A percentile compares a stretch with the other conserved stretches of the same genome.
phyloP scores from a whole-genome alignment of 2,113 vertebrate genomes.

The Pelobates fuscus region DNA sequence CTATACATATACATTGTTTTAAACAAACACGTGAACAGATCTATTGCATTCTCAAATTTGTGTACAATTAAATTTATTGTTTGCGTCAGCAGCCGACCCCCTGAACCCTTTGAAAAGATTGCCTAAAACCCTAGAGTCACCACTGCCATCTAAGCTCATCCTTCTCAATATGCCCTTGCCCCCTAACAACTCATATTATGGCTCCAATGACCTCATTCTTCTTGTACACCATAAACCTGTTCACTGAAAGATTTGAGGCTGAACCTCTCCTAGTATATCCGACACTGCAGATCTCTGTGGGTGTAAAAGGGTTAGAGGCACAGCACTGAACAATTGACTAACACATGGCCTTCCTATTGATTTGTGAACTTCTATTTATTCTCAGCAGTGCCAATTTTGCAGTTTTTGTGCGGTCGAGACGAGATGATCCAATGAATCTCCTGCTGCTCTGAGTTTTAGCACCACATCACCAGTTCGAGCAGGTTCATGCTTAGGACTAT shows the following conservation, averaged over 20 bases:
- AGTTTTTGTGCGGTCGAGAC: constrained; percentile 14
- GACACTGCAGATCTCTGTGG: neutral
- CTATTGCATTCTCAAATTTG: no score
- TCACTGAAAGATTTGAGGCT: neutral
- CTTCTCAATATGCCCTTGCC: neutral
- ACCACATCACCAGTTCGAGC: constrained; percentile 13
- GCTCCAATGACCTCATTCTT: neutral
- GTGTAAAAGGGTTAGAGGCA: constrained; percentile 9
- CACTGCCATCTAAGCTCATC: no score
- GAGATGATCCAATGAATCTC: constrained; percentile 36
- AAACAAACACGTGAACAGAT: no score
- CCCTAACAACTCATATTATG: neutral
- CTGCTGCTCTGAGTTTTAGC: constrained; percentile 12
- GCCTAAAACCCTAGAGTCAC: no score
- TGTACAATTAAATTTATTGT: no score
- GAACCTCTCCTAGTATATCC: neutral
- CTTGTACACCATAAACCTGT: neutral
- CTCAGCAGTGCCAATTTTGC: constrained; percentile 40
- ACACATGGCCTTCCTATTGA: constrained; percentile 21
- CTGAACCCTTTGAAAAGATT: no score
- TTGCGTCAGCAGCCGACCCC: no score
- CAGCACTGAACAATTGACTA: constrained; percentile 23
- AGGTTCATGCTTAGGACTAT: constrained; percentile 24
- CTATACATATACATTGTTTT: no score
- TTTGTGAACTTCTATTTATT: constrained; percentile 33